Evolutionary conservation across 2,888 invertebrate genomes (phyloP).

Genomic region (Caenorhabditis wallacei): DNA sequence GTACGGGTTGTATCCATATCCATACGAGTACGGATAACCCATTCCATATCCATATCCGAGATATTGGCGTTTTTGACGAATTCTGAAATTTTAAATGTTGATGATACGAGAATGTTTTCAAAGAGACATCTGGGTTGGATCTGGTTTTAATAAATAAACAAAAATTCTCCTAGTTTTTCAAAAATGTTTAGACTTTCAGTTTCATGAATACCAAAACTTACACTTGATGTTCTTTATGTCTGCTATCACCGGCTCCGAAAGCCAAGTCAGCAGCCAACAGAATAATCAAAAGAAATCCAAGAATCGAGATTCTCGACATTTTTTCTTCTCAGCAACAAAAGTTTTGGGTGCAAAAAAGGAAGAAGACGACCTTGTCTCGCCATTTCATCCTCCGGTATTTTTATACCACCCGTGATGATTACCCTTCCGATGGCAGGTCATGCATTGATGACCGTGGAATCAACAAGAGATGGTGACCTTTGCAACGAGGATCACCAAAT

Average conservation of each 20-base stretch:
- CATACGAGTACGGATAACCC: slow-evolving; percentile 55
- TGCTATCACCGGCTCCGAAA: slow-evolving; percentile 31
- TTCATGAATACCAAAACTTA: background rate
- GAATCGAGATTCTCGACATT: slow-evolving; percentile 32
- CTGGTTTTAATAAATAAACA: too few relatives aligned
- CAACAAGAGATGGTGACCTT: slow-evolving; percentile 49
- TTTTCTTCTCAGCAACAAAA: slow-evolving; percentile 2
- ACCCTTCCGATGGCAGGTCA: slow-evolving; percentile 40
- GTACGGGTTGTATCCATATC: slow-evolving; percentile 60
- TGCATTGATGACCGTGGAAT: slow-evolving; percentile 49
- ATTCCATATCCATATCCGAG: slow-evolving; percentile 55
- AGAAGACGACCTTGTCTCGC: slow-evolving; percentile 35
- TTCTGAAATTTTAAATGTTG: slow-evolving; percentile 35
- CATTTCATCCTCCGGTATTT: slow-evolving; percentile 20
- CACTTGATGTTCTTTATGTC: slow-evolving; percentile 35
- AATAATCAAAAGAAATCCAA: slow-evolving; percentile 20
- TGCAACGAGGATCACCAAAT: slow-evolving; percentile 17
- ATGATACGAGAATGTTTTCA: background rate
- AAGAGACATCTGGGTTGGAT: too few relatives aligned
- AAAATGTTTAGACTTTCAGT: background rate
- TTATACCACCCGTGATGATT: slow-evolving; percentile 49
- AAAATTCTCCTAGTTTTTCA: too few relatives aligned
- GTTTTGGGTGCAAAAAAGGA: slow-evolving; percentile 6
- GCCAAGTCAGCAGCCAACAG: slow-evolving; percentile 6
- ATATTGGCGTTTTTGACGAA: slow-evolving; percentile 61